Conservation (phyloP, 2,888 invertebrate species). For the Cetonia aurata region DNA sequence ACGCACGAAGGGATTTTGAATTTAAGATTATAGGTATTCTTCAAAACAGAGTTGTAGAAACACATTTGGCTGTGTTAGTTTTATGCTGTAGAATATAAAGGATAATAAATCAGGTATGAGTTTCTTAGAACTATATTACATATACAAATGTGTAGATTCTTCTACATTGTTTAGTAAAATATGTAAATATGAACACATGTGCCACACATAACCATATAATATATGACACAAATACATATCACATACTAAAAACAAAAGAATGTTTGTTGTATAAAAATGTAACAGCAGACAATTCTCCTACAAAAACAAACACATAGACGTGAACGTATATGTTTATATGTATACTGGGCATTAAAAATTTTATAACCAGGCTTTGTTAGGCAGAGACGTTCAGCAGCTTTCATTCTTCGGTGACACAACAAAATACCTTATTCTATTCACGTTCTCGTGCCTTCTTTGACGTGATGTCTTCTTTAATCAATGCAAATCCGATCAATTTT, state of each 20-base stretch:
- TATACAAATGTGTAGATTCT: too few relatives aligned
- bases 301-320: too few relatives aligned
- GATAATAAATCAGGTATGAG: background rate
- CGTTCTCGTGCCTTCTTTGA: constrained; percentile 21
- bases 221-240: too few relatives aligned
- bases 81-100: background rate
- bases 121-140: too few relatives aligned
- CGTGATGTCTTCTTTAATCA: constrained; percentile 40
- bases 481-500: constrained; percentile 46
- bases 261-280: too few relatives aligned
- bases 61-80: constrained; percentile 1
- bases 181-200: too few relatives aligned
- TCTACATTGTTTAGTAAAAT: too few relatives aligned
- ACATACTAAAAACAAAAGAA: too few relatives aligned
- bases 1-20: constrained; percentile 12
- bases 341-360: constrained; percentile 14
- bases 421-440: constrained; percentile 34
- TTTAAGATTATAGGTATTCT: constrained; percentile 23
- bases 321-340: background rate
- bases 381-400: constrained; percentile 11
- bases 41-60: constrained; percentile 2
- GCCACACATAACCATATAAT: too few relatives aligned
- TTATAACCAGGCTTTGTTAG: background rate
- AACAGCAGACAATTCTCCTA: too few relatives aligned
- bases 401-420: constrained; percentile 4